Evolutionary conservation across 2,113 vertebrate genomes (phyloP), one percentile per base, ranked within the genome.

Genomic region (Pitta sordida): DNA sequence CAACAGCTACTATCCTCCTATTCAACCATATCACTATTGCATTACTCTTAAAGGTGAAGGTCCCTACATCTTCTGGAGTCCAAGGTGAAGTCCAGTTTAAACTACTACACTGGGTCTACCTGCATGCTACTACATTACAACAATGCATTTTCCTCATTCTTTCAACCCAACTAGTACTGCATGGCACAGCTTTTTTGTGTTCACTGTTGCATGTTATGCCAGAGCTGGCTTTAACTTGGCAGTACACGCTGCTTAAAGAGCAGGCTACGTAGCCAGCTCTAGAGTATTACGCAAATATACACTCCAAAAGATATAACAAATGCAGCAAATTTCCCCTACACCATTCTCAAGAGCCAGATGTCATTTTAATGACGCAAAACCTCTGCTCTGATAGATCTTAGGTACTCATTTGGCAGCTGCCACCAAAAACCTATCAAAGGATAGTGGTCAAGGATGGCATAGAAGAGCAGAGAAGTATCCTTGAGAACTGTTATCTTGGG

Each of bases 401-500:
- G 36, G 24, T 27, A 76, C 41, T 7, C 17, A 69, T 49, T 60
- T 64, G 23, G 56, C 27, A 63, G 8, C 10, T 59, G 48, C 10
- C 70, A 58, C 20, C 32, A 76, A 64, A 93, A 73, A 11, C 5
- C 11, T 32, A 60, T 46, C 13, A 55, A 48, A 83, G 24, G 41
- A 4, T 16, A 64, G 34, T 2, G 2, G 7, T 67, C 15, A 91
- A 55, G 36, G 24, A 43, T 41, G 13, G 51, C 73, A 63, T 6
- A 52, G 36, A 77, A 83, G 6, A 32, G 15, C 41, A 62, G 11
- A 64, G 19, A 73, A 63, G 10, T 7, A 27, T 55, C 30, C 29
- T 75, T 70, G 7, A 27, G 22, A 0, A 0, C 22, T 37, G 13
- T 26, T 56, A 32, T 11, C 23, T 9, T 64, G 30, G 15, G 15